Evolutionary conservation across 2,888 invertebrate species (phyloP).

Genomic region (Anoplius nigerrimus): DNA sequence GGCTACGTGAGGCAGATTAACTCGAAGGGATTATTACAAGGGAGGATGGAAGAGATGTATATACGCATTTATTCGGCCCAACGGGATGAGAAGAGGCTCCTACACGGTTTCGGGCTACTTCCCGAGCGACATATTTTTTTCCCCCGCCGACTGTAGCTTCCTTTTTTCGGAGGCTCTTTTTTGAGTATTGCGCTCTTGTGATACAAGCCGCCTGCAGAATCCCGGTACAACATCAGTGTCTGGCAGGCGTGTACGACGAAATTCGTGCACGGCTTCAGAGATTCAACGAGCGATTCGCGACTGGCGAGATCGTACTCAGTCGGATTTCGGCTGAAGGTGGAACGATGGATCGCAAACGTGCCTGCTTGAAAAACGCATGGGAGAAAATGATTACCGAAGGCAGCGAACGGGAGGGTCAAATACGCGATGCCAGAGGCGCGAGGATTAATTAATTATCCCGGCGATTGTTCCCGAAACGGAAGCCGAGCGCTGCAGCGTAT

Average conservation of each 20-base stretch:
- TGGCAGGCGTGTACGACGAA: too few species aligned
- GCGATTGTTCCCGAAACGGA: not conserved
- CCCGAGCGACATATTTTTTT: slow-evolving; percentile 47
- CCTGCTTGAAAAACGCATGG: too few species aligned
- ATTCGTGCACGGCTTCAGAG: too few species aligned
- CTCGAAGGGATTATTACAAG: slow-evolving; percentile 67
- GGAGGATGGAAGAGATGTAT: slow-evolving; percentile 57
- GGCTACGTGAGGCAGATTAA: slow-evolving; percentile 67
- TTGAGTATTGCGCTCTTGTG: too few species aligned
- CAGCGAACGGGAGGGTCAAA: not conserved
- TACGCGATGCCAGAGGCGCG: not conserved
- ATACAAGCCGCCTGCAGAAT: too few species aligned
- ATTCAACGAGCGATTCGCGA: too few species aligned
- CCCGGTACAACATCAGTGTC: too few species aligned
- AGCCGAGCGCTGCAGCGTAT: too few species aligned
- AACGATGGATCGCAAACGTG: too few species aligned
- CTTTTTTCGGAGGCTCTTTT: slow-evolving; percentile 12
- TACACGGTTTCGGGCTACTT: slow-evolving; percentile 43
- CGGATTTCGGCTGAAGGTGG: too few species aligned
- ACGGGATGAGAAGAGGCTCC: slow-evolving; percentile 56
- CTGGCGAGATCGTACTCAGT: too few species aligned
- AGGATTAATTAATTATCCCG: not conserved
- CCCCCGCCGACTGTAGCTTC: slow-evolving; percentile 50
- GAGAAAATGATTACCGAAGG: too few species aligned
- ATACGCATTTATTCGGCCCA: slow-evolving; percentile 63